Evolutionary conservation across 64 coral and sea anemone species (phyloP).

Genomic region (Orbicella faveolata): DNA sequence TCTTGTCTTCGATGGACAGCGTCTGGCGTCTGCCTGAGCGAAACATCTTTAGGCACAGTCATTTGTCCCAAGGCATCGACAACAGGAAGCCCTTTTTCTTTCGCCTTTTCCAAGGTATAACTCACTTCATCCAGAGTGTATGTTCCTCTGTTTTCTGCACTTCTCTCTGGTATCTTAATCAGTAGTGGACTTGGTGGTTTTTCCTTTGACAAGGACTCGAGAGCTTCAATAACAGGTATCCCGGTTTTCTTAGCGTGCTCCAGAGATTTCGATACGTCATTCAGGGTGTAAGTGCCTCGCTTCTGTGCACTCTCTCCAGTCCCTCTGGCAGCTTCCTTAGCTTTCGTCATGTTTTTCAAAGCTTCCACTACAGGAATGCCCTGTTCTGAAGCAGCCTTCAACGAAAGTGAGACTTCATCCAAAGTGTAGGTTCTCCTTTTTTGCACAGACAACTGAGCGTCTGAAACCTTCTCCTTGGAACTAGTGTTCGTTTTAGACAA

Average conservation of each 20-base stretch:
- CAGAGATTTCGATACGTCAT: slow-evolving; percentile 78
- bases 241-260: slow-evolving; percentile 76
- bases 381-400: slow-evolving; percentile 22
- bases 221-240: slow-evolving; percentile 71
- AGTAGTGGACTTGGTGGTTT: neutral
- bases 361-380: slow-evolving; percentile 72
- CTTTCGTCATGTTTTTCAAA: slow-evolving; percentile 48
- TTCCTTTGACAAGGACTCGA: slow-evolving; percentile 39
- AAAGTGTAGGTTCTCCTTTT: slow-evolving; percentile 73
- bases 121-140: slow-evolving; percentile 84
- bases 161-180: slow-evolving; percentile 8
- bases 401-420: slow-evolving; percentile 65
- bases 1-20: slow-evolving; percentile 70
- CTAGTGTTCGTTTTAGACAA: slow-evolving; percentile 39
- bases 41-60: neutral
- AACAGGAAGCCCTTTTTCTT: slow-evolving; percentile 75
- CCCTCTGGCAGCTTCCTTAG: slow-evolving; percentile 5
- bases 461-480: neutral
- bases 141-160: slow-evolving; percentile 50
- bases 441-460: neutral
- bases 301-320: slow-evolving; percentile 4
- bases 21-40: slow-evolving; percentile 37
- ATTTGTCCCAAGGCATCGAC: slow-evolving; percentile 62
- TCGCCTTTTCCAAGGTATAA: slow-evolving; percentile 67
- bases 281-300: slow-evolving; percentile 71